Conservation (phyloP, 2,888 invertebrate genomes). For the Apamea epomidion region DNA sequence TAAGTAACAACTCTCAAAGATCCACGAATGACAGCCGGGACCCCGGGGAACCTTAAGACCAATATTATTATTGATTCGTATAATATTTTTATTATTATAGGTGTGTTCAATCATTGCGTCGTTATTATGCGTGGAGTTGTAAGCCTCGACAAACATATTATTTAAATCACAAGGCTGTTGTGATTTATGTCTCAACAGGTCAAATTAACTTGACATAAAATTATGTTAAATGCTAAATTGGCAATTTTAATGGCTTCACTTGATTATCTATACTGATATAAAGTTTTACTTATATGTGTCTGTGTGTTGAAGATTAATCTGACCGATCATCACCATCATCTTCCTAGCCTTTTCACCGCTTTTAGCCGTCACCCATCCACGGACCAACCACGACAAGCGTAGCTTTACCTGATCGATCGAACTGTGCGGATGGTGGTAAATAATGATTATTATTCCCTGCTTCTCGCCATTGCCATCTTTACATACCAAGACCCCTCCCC, state of each 20-base stretch:
- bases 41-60: not conserved
- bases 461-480: too few species aligned
- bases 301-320: slow-evolving; percentile 7
- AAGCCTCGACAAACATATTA: slow-evolving; percentile 34
- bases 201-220: slow-evolving; percentile 61
- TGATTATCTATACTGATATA: slow-evolving; percentile 30
- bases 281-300: not conserved
- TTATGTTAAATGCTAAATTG: slow-evolving; percentile 55
- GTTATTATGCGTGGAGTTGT: slow-evolving; percentile 4
- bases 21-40: not conserved
- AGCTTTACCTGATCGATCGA: too few species aligned
- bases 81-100: slow-evolving; percentile 21
- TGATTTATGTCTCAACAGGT: slow-evolving; percentile 46
- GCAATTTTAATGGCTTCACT: slow-evolving; percentile 47
- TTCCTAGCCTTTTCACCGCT: too few species aligned
- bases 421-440: too few species aligned
- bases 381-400: too few species aligned
- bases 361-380: too few species aligned
- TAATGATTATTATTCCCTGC: too few species aligned
- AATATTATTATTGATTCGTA: not conserved
- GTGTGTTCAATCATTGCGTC: slow-evolving; percentile 24
- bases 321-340: too few species aligned
- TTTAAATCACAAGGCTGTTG: slow-evolving; percentile 55
- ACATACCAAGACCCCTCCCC: too few species aligned
- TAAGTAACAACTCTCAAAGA: not conserved